Percentiles rank a stretch among this genome's conserved stretches.
Conservation (phyloP, 2,888 invertebrate species). For the Onchidella celtica region DNA sequence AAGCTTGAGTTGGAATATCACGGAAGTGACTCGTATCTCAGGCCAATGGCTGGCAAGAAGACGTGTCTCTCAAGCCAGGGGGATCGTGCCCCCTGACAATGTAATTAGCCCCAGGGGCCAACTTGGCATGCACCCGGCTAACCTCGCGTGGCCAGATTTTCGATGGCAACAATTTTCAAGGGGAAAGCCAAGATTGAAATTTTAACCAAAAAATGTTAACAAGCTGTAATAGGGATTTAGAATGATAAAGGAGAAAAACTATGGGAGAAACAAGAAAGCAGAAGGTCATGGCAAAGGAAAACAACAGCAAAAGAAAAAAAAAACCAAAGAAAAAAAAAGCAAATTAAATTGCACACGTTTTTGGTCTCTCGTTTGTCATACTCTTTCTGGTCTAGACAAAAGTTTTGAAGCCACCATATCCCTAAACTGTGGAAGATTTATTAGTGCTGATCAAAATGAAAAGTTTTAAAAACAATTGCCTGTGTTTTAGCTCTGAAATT, state of each 20-base stretch:
- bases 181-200: no score
- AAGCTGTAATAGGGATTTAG: neutral
- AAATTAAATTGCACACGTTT: no score
- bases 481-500: no score
- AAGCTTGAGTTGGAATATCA: neutral
- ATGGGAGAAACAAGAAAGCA: neutral
- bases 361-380: no score
- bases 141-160: slow-evolving; percentile 29
- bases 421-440: no score
- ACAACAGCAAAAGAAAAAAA: no score
- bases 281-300: neutral
- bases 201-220: neutral
- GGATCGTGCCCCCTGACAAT: neutral
- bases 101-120: slow-evolving; percentile 25
- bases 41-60: slow-evolving; percentile 1
- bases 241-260: neutral
- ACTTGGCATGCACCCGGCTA: slow-evolving; percentile 18
- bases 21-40: neutral
- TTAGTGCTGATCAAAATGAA: no score
- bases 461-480: no score
- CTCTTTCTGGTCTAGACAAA: no score
- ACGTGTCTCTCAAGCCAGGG: neutral
- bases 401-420: no score
- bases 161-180: no score
- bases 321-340: no score